Percentiles rank a stretch among this genome's conserved stretches.
These are phyloP conservation scores for Clepsis dumicolana DNA, from an alignment of 2,888 invertebrate genomes.

Conservation along the genomic window DNA sequence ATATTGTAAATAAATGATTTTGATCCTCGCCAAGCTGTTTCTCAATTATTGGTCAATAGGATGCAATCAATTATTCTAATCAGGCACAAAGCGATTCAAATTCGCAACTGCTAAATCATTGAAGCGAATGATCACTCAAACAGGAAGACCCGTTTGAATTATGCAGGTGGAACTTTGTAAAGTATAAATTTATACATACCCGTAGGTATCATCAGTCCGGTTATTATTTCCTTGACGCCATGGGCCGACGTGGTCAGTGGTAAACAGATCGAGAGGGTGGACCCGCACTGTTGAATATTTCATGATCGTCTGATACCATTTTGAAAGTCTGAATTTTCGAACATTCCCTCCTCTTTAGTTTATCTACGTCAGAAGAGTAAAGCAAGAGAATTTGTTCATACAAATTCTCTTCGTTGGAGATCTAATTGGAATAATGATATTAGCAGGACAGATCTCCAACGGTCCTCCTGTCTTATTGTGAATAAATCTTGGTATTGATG, in stretches of 20 bases:
- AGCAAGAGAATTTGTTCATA: background rate
- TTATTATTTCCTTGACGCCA: conserved; percentile 64
- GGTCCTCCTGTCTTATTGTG: conserved; percentile 20
- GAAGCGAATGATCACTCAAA: background rate
- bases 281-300: conserved; percentile 70
- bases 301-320: conserved; percentile 71
- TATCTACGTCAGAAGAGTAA: background rate
- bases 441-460: background rate
- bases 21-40: too few relatives aligned
- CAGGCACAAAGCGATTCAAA: background rate
- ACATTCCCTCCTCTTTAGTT: background rate
- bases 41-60: background rate
- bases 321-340: conserved; percentile 58
- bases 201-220: conserved; percentile 40
- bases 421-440: too few relatives aligned
- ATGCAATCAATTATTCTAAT: background rate
- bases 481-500: conserved; percentile 26
- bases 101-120: background rate
- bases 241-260: conserved; percentile 60
- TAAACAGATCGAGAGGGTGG: conserved; percentile 67
- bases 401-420: too few relatives aligned
- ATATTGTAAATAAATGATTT: too few relatives aligned
- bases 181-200: conserved; percentile 4
- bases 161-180: background rate
- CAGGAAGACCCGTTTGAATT: background rate